Percentiles rank a stretch among this genome's conserved stretches.
Conservation (phyloP, 2,888 invertebrate species). For the Morinoia aosen region DNA sequence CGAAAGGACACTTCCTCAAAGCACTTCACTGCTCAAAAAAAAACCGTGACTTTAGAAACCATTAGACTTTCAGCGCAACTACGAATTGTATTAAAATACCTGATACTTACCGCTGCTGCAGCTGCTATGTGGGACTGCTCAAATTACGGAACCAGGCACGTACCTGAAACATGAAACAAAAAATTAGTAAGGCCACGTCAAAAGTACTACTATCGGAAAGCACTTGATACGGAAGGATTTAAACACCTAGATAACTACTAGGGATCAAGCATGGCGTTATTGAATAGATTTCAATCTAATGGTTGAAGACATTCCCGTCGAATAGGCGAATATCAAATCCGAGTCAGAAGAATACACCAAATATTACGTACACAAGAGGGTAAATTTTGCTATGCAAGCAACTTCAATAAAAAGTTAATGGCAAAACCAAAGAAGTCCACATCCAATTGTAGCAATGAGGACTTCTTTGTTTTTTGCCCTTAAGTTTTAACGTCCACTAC, state of each 20-base stretch:
- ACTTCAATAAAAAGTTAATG: too few relatives aligned
- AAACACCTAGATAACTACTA: not conserved
- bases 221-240: not conserved
- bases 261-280: not conserved
- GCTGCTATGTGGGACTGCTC: not conserved
- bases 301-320: not conserved
- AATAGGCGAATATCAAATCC: not conserved
- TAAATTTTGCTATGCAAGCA: too few relatives aligned
- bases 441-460: too few relatives aligned
- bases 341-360: not conserved
- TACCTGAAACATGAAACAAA: not conserved
- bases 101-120: not conserved
- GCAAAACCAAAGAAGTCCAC: too few relatives aligned
- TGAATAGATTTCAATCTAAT: not conserved
- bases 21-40: too few relatives aligned
- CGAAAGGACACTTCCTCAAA: too few relatives aligned
- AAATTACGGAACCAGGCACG: not conserved
- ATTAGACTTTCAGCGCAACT: not conserved
- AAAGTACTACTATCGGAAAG: not conserved
- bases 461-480: too few relatives aligned
- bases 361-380: too few relatives aligned
- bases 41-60: too few relatives aligned
- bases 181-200: not conserved
- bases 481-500: not conserved
- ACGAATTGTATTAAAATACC: not conserved